Conservation (phyloP, 2,888 invertebrate genomes). For the Philopedon plagiatum region DNA sequence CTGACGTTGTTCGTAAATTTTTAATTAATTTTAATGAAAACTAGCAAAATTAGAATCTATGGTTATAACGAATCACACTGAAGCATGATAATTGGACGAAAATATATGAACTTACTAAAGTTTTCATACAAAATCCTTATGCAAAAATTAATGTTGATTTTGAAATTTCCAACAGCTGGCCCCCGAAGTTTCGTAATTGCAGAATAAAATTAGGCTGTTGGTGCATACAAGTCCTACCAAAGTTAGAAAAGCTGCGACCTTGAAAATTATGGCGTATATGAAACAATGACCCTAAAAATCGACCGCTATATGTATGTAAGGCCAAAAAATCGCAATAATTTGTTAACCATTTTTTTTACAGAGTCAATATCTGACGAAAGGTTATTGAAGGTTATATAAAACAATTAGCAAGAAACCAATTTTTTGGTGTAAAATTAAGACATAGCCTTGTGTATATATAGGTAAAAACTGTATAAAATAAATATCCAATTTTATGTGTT, state of each 20-base stretch:
- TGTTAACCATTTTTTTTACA: too few relatives aligned
- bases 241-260: not conserved
- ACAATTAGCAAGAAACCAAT: too few relatives aligned
- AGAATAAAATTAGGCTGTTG: not conserved
- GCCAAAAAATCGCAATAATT: too few relatives aligned
- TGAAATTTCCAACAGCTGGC: not conserved
- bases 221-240: not conserved
- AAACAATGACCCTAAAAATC: not conserved
- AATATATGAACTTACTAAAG: slow-evolving; percentile 3
- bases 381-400: too few relatives aligned
- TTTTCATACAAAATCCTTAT: slow-evolving; percentile 3
- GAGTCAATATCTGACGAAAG: too few relatives aligned
- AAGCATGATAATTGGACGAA: not conserved
- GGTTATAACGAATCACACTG: not conserved
- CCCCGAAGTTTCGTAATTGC: slow-evolving; percentile 9
- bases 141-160: slow-evolving; percentile 3
- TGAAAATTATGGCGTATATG: not conserved
- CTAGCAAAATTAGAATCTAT: not conserved
- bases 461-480: not conserved
- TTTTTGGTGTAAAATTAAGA: too few relatives aligned
- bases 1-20: not conserved
- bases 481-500: not conserved
- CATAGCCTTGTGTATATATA: too few relatives aligned
- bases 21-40: not conserved
- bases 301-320: not conserved